A percentile compares a stretch with the other conserved stretches of the same genome.
These are phyloP conservation scores for Leptopilina myrica DNA, from an alignment of 2,888 invertebrate genomes.

Conservation along the genomic window DNA sequence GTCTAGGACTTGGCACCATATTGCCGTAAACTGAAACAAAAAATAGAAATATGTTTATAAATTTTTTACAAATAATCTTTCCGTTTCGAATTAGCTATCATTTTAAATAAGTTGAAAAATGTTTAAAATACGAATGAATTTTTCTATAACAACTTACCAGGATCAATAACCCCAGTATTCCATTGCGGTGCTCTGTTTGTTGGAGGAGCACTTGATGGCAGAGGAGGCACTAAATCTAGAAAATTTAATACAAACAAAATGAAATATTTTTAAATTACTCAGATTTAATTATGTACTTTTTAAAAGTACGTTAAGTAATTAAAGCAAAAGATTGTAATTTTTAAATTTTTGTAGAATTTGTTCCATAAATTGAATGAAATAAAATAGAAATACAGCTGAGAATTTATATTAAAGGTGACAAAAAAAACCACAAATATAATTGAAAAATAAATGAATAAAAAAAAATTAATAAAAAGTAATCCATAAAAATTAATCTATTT, in stretches of 20 bases:
- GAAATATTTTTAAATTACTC: background rate
- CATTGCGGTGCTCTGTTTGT: conserved; percentile 70
- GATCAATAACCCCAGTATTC: conserved; percentile 69
- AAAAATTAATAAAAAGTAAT: background rate
- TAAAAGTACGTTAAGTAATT: too few species aligned
- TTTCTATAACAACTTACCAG: conserved; percentile 69
- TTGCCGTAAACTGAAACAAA: conserved; percentile 76
- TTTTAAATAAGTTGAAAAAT: too few species aligned
- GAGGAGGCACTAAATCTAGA: conserved; percentile 80
- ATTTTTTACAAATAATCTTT: background rate
- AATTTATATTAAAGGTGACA: background rate
- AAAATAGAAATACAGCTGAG: too few species aligned
- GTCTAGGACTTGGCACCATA: conserved; percentile 70
- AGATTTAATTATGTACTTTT: background rate
- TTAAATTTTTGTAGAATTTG: too few species aligned
- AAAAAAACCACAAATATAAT: too few species aligned
- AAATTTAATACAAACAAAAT: conserved; percentile 59
- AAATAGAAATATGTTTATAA: conserved; percentile 45
- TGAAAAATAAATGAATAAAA: background rate
- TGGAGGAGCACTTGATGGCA: conserved; percentile 79
- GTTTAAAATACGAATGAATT: conserved; percentile 7
- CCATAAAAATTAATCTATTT: background rate
- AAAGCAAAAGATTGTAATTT: too few species aligned
- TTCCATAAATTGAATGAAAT: too few species aligned
- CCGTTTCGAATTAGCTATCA: too few species aligned